Percentiles rank a stretch among this genome's conserved stretches.
phyloP scores from a whole-genome alignment of 2,797 vertebrate species.

The Trematomus bernacchii region DNA sequence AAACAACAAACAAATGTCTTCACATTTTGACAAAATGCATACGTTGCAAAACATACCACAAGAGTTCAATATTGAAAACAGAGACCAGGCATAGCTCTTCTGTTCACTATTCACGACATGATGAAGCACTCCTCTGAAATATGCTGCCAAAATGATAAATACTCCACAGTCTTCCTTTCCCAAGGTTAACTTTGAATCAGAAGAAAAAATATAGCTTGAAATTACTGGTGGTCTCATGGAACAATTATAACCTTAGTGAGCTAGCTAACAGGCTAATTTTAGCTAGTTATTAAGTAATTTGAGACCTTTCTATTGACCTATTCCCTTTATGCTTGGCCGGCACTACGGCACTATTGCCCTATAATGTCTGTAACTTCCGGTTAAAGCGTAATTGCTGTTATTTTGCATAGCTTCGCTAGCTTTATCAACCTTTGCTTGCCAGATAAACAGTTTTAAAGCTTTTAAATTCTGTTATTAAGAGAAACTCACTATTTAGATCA shows the following conservation, averaged over 20 bases:
- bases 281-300: too few species aligned
- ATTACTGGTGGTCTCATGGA: neutral
- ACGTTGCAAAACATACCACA: neutral
- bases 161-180: neutral
- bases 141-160: slow-evolving; percentile 9
- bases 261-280: too few species aligned
- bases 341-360: too few species aligned
- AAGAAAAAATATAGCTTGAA: neutral
- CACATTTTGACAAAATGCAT: neutral
- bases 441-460: too few species aligned
- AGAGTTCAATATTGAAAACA: neutral
- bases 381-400: too few species aligned
- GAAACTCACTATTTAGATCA: too few species aligned
- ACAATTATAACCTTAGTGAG: neutral
- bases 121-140: neutral
- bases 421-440: too few species aligned
- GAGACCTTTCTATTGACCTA: too few species aligned
- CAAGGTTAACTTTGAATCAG: neutral
- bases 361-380: too few species aligned
- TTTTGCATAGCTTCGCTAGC: too few species aligned
- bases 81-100: neutral
- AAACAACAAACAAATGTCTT: neutral
- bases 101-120: neutral
- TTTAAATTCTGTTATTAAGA: too few species aligned
- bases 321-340: too few species aligned